Evolutionary conservation across 2,797 vertebrate species (phyloP).

Genomic region (Rhinatrema bivittatum): DNA sequence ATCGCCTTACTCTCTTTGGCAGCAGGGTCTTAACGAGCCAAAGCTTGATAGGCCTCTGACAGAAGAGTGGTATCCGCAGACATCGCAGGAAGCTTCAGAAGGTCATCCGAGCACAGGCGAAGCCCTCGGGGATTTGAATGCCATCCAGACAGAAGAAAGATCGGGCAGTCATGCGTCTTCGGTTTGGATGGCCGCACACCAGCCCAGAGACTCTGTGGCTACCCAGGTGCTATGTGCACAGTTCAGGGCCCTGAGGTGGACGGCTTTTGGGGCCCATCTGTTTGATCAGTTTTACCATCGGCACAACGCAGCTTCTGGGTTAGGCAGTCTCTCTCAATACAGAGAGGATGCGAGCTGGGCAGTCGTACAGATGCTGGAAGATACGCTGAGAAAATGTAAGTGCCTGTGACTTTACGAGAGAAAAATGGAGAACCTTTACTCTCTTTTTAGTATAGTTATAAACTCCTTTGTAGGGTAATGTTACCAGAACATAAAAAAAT

Average conservation of each 20-base stretch:
- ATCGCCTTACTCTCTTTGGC: not conserved
- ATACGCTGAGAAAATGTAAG: conserved; percentile 28
- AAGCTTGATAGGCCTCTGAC: not conserved
- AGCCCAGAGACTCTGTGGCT: rapidly evolving
- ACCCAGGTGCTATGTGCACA: rapidly evolving
- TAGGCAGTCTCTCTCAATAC: conserved; percentile 18
- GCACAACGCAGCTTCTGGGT: conserved; percentile 21
- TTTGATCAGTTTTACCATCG: conserved; percentile 16
- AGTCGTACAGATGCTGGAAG: conserved; percentile 9
- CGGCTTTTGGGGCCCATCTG: rapidly evolving
- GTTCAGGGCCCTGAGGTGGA: conserved; percentile 19
- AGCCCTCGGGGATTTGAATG: too few species aligned
- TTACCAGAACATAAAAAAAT: too few species aligned
- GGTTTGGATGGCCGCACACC: conserved; percentile 1
- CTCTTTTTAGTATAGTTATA: too few species aligned
- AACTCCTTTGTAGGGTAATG: too few species aligned
- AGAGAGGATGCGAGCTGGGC: conserved; percentile 13
- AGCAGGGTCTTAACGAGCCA: not conserved
- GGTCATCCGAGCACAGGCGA: rapidly evolving
- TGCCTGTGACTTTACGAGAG: too few species aligned
- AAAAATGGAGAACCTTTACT: too few species aligned
- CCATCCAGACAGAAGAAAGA: too few species aligned
- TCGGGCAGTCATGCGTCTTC: not conserved
- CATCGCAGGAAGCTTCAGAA: rapidly evolving
- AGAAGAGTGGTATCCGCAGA: rapidly evolving